Evolutionary conservation across 2,888 invertebrate genomes (phyloP).

Genomic region (Philaethria dido): DNA sequence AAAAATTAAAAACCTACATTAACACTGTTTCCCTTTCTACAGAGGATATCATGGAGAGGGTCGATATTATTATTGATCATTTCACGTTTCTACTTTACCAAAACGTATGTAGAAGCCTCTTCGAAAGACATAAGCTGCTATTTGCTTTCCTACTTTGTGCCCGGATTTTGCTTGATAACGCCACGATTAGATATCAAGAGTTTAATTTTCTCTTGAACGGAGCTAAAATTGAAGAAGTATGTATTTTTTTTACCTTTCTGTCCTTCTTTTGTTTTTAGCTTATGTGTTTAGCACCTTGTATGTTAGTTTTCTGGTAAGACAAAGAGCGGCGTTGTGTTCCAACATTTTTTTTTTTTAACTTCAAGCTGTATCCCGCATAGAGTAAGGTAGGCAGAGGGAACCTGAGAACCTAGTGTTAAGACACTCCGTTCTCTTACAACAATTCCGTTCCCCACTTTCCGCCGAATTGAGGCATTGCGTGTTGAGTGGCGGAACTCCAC

Average conservation of each 20-base stretch:
- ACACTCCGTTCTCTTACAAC: no score
- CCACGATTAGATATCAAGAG: conserved; percentile 85
- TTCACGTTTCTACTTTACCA: conserved; percentile 93
- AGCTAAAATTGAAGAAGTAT: conserved; percentile 84
- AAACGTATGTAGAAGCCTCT: conserved; percentile 95
- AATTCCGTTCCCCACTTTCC: no score
- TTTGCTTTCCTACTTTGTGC: conserved; percentile 91
- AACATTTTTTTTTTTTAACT: no score
- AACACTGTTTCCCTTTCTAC: conserved; percentile 44
- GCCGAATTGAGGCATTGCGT: no score
- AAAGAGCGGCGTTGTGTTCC: neutral
- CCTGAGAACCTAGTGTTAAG: no score
- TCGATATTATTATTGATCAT: conserved; percentile 90
- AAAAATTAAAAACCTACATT: neutral
- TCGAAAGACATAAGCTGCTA: conserved; percentile 94
- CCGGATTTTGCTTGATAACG: conserved; percentile 86
- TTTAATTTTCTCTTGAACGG: conserved; percentile 91
- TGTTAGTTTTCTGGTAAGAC: neutral
- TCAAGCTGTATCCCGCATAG: no score
- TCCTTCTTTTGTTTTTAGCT: neutral
- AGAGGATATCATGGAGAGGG: conserved; percentile 89
- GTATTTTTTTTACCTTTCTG: conserved; percentile 16
- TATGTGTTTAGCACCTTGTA: no score
- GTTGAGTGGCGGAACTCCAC: no score
- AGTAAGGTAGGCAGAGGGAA: no score